These are phyloP conservation scores for Ips typographus DNA, from an alignment of 1,140 invertebrate species.

Conservation along the genomic window DNA sequence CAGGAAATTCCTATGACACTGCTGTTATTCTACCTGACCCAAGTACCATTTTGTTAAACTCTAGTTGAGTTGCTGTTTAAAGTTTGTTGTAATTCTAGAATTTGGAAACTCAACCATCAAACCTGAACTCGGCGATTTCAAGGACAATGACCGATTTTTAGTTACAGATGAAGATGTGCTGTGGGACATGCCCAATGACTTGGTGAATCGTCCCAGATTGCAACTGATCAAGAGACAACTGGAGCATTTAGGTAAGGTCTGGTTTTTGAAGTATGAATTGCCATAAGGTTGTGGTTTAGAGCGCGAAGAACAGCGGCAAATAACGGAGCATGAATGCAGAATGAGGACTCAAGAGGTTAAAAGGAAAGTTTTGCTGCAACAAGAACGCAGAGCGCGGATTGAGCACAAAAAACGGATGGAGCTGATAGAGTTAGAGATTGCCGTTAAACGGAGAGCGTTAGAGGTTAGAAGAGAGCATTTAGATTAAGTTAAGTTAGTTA, in stretches of 20 bases:
- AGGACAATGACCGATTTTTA: conserved; percentile 19
- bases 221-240: conserved; percentile 19
- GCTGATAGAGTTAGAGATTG: conserved; percentile 22
- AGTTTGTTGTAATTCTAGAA: neutral
- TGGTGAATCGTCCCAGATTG: conserved; percentile 12
- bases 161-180: conserved; percentile 28
- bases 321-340: conserved; percentile 25
- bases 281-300: conserved; percentile 6
- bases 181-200: conserved; percentile 24
- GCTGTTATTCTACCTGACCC: conserved; percentile 13
- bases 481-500: too few species aligned
- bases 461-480: neutral
- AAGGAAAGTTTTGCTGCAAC: conserved; percentile 11
- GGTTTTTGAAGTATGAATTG: neutral
- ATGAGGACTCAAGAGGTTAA: conserved; percentile 18
- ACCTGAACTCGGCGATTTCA: conserved; percentile 7
- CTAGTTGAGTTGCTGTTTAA: conserved; percentile 1
- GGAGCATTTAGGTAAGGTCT: conserved; percentile 14
- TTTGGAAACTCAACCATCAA: conserved; percentile 8
- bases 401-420: conserved; percentile 26
- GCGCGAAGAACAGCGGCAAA: conserved; percentile 20
- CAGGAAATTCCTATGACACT: conserved; percentile 1
- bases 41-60: conserved; percentile 4
- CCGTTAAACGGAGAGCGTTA: conserved; percentile 9
- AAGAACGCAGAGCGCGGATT: conserved; percentile 16